Percentiles rank a stretch among this genome's conserved stretches.
phyloP scores from a whole-genome alignment of 2,113 vertebrate genomes.

The Tricholaema leucomelas region DNA sequence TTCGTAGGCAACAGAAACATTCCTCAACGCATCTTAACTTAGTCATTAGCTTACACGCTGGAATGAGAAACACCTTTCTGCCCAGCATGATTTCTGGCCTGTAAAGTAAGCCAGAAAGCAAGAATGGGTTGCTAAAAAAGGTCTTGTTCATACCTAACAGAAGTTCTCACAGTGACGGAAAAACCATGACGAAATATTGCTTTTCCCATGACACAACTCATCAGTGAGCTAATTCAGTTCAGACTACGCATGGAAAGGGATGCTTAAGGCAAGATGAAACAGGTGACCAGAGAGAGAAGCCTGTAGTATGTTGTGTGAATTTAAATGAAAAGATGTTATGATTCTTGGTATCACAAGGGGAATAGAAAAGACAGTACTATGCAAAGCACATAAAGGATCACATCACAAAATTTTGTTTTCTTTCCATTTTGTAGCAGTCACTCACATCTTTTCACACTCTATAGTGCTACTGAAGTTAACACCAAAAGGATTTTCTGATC shows the following conservation, averaged over 20 bases:
- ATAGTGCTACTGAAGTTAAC: not conserved
- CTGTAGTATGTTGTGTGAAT: not conserved
- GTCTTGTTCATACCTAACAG: not conserved
- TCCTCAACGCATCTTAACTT: slow-evolving; percentile 45
- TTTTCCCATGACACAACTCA: not conserved
- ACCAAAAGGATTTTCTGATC: not conserved
- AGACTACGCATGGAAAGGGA: not conserved
- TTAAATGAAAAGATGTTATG: not conserved
- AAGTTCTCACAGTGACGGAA: slow-evolving; percentile 2
- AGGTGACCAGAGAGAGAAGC: not conserved
- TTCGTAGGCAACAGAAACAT: slow-evolving; percentile 31
- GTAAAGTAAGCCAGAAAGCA: slow-evolving; percentile 7
- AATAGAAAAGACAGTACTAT: not conserved
- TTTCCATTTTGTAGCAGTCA: not conserved
- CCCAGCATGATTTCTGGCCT: not conserved
- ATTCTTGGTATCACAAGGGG: not conserved
- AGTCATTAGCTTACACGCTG: slow-evolving; percentile 21
- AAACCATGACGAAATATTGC: not conserved
- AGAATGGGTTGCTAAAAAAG: not conserved
- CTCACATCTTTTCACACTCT: not conserved
- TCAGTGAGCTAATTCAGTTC: slow-evolving; percentile 10
- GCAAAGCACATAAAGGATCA: not conserved
- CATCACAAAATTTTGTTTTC: not conserved
- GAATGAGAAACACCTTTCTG: slow-evolving; percentile 23
- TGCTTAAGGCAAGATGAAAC: not conserved